Conservation (phyloP, 2,113 vertebrate species). For the Neotoma lepida region DNA sequence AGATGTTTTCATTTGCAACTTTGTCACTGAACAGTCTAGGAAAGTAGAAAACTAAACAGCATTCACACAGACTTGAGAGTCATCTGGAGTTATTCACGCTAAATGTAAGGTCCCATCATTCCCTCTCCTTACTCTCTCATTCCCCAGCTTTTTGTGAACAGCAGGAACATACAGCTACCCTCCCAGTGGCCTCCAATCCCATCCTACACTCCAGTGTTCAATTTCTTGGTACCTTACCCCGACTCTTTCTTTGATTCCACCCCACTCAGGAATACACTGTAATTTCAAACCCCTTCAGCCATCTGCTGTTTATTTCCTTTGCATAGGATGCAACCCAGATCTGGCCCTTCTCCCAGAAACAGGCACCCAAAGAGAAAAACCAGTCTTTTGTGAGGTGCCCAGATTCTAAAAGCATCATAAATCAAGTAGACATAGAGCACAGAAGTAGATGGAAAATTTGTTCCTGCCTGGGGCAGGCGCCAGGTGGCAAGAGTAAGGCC, state of each 20-base stretch:
- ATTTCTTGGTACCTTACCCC: background rate
- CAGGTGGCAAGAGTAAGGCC: background rate
- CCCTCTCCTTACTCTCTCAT: background rate
- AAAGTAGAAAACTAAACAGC: background rate
- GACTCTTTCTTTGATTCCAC: background rate
- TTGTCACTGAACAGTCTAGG: background rate
- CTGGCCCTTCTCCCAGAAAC: conserved; percentile 17
- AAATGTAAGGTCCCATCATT: background rate
- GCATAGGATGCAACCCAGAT: background rate
- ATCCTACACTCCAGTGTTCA: background rate
- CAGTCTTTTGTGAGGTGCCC: background rate
- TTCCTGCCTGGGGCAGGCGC: background rate
- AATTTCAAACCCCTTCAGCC: background rate
- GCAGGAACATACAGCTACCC: too few species aligned
- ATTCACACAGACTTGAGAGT: background rate
- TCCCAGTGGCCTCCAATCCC: background rate
- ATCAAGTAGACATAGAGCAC: background rate
- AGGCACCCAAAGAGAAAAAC: background rate
- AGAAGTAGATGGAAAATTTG: background rate
- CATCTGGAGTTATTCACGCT: background rate
- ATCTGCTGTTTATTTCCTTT: background rate
- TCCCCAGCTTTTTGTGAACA: background rate
- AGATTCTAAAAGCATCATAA: background rate
- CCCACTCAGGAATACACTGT: background rate
- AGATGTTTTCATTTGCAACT: background rate